Evolutionary conservation across 2,888 invertebrate genomes (phyloP), one percentile per base, ranked within the genome.

Genomic region (Cataglyphis livida): DNA sequence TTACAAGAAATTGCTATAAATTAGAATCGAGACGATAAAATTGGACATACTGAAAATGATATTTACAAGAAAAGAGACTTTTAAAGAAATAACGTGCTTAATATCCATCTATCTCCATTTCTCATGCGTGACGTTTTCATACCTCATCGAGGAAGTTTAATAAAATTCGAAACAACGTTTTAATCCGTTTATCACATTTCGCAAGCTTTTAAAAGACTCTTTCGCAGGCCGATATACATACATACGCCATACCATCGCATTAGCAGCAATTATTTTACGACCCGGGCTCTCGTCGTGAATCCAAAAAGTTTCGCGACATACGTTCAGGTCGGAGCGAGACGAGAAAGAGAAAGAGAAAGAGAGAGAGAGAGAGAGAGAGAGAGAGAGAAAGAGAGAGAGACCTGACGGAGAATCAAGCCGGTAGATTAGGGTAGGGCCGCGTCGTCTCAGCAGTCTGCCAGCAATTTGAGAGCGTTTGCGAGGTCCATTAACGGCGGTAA

Each of bases 401-500:
- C 71, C 81, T 62, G 78, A 85, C 87, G 74, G 87, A 84, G 90
- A 85, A 87, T 87, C 84, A 87, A 89, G 90, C 88, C 61, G 87
- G 90, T 89, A 90, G 90, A 90, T 90, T 90, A 90, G 90, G 89
- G 89, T 83, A 89, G 90, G 86, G 85, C 87, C 85, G 86, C 89
- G 88, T 88, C 89, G 76, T 85, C 85, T 90, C 90, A 84, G 89
- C 90, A 90, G 88, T 91, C 90, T 92, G 92, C 88, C 90, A 89
- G 91, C 91, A 93, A 93, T 93, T 93, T 92, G 91, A 89, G 90
- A 90, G 89, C 90, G 90, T 91, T 93, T 91, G 92, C 91, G 90
- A 91, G 92, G 92, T 92, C 93, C 92, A 93, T 93, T 93, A 94
- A 93, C 91, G 92, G 89, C 90, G 91, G 90, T 92, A 93, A 94